Percentiles rank a stretch among this genome's conserved stretches.
Evolutionary conservation across 2,888 invertebrate genomes (phyloP).

Genomic region (Alsophila aescularia): DNA sequence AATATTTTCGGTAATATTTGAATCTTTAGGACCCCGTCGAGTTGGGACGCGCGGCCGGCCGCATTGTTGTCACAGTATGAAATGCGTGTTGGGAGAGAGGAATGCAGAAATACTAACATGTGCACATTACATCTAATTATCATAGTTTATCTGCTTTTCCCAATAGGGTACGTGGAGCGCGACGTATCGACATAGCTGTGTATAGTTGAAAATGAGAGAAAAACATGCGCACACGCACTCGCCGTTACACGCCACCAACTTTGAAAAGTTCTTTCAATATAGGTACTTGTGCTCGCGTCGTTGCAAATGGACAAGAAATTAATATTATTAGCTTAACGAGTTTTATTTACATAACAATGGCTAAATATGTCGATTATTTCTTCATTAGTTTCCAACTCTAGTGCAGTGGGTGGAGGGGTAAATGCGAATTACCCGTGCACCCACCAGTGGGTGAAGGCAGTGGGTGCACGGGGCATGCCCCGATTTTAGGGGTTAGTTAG

Average conservation of each 20-base stretch:
- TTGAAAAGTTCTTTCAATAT: constrained; percentile 77
- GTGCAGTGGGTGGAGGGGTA: too few species aligned
- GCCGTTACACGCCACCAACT: constrained; percentile 68
- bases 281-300: constrained; percentile 25
- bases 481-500: too few species aligned
- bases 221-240: constrained; percentile 65
- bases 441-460: too few species aligned
- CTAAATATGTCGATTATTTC: too few species aligned
- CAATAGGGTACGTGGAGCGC: constrained; percentile 77
- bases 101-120: constrained; percentile 61
- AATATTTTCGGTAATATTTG: constrained; percentile 71
- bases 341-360: too few species aligned
- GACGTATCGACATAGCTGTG: constrained; percentile 71
- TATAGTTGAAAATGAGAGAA: constrained; percentile 66
- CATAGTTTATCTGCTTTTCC: constrained; percentile 81
- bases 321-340: too few species aligned
- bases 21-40: constrained; percentile 65
- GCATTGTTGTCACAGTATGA: constrained; percentile 54
- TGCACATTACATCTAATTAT: constrained; percentile 75
- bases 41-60: constrained; percentile 50
- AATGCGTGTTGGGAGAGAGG: constrained; percentile 56
- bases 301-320: background rate
- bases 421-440: too few species aligned
- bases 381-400: too few species aligned
- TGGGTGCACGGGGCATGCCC: too few species aligned